A percentile compares a stretch with the other conserved stretches of the same genome.
phyloP scores from a whole-genome alignment of 1,140 invertebrate genomes.

The Cheumatopsyche charites region DNA sequence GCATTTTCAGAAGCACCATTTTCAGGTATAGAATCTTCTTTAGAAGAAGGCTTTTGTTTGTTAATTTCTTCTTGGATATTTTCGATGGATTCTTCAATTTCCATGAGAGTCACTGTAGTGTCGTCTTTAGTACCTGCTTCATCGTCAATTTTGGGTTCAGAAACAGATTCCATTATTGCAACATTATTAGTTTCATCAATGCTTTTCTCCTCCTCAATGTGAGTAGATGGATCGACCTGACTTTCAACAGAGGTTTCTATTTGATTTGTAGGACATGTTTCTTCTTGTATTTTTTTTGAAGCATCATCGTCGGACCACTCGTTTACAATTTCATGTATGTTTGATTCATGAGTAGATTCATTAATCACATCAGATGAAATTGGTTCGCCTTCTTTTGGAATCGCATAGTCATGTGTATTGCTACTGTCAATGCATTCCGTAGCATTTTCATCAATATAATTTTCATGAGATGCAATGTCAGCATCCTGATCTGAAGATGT shows the following conservation, averaged over 20 bases:
- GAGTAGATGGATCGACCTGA: constrained; percentile 2
- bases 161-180: neutral
- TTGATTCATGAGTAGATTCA: constrained; percentile 10
- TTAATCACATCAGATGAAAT: neutral
- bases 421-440: constrained; percentile 25
- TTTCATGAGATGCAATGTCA: neutral
- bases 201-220: neutral
- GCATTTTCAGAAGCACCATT: neutral
- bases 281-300: constrained; percentile 43
- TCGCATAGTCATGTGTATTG: constrained; percentile 25
- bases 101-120: constrained; percentile 32
- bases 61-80: constrained; percentile 57
- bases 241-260: constrained; percentile 13
- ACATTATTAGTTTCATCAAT: neutral
- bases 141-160: neutral
- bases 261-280: neutral
- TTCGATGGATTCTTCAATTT: constrained; percentile 59
- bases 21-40: constrained; percentile 25
- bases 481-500: neutral
- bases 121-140: constrained; percentile 28
- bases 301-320: constrained; percentile 60
- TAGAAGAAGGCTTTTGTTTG: constrained; percentile 33
- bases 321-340: constrained; percentile 49
- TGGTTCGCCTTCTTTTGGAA: constrained; percentile 9
- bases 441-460: neutral